Conservation (phyloP, 1,140 invertebrate genomes). For the Lasioglossum albipes region DNA sequence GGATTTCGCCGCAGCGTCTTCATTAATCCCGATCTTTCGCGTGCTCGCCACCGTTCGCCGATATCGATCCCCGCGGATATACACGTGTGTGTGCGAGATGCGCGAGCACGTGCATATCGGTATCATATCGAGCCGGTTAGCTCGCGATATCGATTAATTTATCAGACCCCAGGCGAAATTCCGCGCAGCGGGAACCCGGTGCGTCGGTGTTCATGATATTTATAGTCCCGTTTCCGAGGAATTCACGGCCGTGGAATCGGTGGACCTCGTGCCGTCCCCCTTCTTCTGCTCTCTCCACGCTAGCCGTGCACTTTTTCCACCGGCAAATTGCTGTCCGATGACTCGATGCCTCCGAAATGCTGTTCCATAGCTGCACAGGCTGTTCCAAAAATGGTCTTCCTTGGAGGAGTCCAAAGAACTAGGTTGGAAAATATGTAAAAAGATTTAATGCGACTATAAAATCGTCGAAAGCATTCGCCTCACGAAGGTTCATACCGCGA, state of each 20-base stretch:
- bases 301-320: background rate
- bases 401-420: no score
- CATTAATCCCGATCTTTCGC: slow-evolving; percentile 39
- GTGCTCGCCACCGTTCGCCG: background rate
- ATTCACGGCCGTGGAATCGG: slow-evolving; percentile 22
- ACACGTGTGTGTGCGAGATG: no score
- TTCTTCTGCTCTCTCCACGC: no score
- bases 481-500: no score
- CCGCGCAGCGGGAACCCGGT: slow-evolving; percentile 11
- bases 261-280: background rate
- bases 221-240: slow-evolving; percentile 27
- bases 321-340: background rate
- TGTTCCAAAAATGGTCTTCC: no score
- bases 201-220: slow-evolving; percentile 25
- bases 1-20: slow-evolving; percentile 44
- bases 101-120: background rate
- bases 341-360: background rate
- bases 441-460: no score
- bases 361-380: no score
- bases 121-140: slow-evolving; percentile 30
- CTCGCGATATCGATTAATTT: slow-evolving; percentile 43
- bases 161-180: slow-evolving; percentile 25
- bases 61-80: background rate
- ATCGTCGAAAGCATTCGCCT: no score
- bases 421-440: no score